phyloP scores from a whole-genome alignment of 2,113 vertebrate genomes.

The Athene noctua region DNA sequence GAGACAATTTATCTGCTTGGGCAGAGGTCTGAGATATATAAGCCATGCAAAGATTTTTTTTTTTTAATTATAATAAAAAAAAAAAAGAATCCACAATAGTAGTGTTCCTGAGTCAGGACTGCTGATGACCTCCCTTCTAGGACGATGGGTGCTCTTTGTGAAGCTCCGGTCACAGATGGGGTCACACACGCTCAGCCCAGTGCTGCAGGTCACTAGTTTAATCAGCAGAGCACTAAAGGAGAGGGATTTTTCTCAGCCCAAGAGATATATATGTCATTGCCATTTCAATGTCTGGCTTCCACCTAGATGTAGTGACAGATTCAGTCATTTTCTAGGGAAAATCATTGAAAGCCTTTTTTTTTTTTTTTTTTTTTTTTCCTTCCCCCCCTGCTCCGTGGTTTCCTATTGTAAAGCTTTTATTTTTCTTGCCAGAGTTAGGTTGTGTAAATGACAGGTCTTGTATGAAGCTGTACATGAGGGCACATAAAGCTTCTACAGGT shows the following conservation, averaged over 20 bases:
- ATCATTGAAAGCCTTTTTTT: not conserved
- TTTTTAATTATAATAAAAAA: not conserved
- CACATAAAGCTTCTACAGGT: not conserved
- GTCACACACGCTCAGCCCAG: not conserved
- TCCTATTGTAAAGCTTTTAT: not conserved
- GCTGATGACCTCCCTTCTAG: not conserved
- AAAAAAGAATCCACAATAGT: not conserved
- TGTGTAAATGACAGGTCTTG: not conserved
- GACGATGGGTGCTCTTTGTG: not conserved
- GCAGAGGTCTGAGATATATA: not conserved
- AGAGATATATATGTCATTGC: not conserved
- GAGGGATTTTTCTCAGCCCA: not conserved
- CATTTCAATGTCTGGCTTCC: not conserved
- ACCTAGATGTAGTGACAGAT: not conserved
- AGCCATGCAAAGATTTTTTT: not conserved
- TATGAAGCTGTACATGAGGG: fast-evolving
- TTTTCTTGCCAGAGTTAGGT: not conserved
- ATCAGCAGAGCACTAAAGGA: not conserved
- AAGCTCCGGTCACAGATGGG: not conserved
- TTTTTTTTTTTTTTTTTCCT: not conserved
- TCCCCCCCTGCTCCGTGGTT: fast-evolving
- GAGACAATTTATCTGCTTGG: slow-evolving; percentile 30
- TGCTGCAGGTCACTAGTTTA: not conserved
- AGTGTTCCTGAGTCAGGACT: not conserved
- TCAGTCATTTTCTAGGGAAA: not conserved